A percentile compares a stretch with the other conserved stretches of the same genome.
Conservation (phyloP, 2,888 invertebrate species). For the Agriopis aurantiaria region DNA sequence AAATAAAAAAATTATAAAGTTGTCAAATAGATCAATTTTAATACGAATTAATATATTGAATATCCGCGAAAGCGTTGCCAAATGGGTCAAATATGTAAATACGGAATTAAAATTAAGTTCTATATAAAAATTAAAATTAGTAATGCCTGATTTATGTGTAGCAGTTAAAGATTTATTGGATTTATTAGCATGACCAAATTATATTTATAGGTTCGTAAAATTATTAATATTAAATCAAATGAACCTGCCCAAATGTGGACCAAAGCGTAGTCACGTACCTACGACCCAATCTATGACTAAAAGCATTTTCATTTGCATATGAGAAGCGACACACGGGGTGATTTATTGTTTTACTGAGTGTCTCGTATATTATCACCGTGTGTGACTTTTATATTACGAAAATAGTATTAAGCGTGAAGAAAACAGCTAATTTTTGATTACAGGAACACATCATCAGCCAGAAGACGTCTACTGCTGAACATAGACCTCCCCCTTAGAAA, state of each 20-base stretch:
- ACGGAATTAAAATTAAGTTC: constrained; percentile 29
- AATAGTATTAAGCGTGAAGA: not conserved
- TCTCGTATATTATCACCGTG: not conserved
- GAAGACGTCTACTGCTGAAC: too few species aligned
- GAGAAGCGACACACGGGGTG: not conserved
- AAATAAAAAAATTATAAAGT: constrained; percentile 47
- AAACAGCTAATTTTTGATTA: not conserved
- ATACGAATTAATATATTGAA: constrained; percentile 33
- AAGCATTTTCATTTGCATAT: constrained; percentile 11
- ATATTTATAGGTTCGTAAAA: constrained; percentile 31
- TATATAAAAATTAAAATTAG: constrained; percentile 31
- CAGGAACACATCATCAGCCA: too few species aligned
- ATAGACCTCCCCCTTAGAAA: too few species aligned
- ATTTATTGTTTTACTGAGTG: constrained; percentile 4
- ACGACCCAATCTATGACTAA: constrained; percentile 1
- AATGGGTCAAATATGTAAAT: constrained; percentile 42
- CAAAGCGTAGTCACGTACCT: constrained; percentile 3
- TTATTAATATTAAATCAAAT: constrained; percentile 23
- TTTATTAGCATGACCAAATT: constrained; percentile 34
- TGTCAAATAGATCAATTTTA: constrained; percentile 48
- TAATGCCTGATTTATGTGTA: constrained; percentile 30
- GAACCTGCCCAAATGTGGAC: constrained; percentile 10
- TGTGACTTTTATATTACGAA: not conserved
- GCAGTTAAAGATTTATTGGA: constrained; percentile 28
- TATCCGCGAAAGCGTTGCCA: constrained; percentile 37